These are phyloP conservation scores for Micropoecilia bifurca DNA, from an alignment of 2,797 vertebrate genomes.

Conservation along the genomic window DNA sequence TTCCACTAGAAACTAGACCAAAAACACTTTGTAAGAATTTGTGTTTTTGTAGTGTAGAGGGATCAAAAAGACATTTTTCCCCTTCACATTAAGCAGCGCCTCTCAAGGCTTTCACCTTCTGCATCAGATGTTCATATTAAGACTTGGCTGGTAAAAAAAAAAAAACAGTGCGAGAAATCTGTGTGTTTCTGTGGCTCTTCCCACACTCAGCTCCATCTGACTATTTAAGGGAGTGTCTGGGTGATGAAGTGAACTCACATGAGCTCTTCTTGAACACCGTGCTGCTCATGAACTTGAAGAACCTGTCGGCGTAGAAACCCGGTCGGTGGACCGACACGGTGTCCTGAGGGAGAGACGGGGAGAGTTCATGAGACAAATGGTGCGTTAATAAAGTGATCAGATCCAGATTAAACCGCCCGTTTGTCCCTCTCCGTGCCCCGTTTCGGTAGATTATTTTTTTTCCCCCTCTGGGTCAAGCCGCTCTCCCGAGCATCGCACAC, in stretches of 20 bases:
- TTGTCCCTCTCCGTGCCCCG: constrained; percentile 32
- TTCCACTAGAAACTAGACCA: no score
- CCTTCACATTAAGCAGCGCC: constrained; percentile 38
- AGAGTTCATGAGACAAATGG: constrained; percentile 57
- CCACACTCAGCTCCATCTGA: constrained; percentile 40
- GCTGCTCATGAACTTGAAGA: constrained; percentile 98
- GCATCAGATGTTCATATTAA: constrained; percentile 43
- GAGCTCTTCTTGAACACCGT: constrained; percentile 95
- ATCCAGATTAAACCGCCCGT: constrained; percentile 39
- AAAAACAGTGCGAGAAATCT: constrained; percentile 52
- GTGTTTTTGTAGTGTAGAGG: background rate
- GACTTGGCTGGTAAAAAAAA: constrained; percentile 8
- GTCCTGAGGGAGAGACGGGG: constrained; percentile 82
- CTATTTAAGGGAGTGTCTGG: constrained; percentile 64
- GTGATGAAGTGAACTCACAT: constrained; percentile 84
- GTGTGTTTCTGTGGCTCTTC: constrained; percentile 13
- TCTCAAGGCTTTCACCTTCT: constrained; percentile 55
- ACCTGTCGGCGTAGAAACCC: constrained; percentile 96
- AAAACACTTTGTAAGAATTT: no score
- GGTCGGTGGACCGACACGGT: constrained; percentile 97
- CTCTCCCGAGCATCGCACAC: constrained; percentile 13
- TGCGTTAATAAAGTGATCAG: constrained; percentile 44
- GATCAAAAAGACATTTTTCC: constrained; percentile 24
- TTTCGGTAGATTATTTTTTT: constrained; percentile 26
- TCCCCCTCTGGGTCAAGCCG: constrained; percentile 48